Conservation (phyloP, 2,797 vertebrate species). For the Enteromius trimaculatus region DNA sequence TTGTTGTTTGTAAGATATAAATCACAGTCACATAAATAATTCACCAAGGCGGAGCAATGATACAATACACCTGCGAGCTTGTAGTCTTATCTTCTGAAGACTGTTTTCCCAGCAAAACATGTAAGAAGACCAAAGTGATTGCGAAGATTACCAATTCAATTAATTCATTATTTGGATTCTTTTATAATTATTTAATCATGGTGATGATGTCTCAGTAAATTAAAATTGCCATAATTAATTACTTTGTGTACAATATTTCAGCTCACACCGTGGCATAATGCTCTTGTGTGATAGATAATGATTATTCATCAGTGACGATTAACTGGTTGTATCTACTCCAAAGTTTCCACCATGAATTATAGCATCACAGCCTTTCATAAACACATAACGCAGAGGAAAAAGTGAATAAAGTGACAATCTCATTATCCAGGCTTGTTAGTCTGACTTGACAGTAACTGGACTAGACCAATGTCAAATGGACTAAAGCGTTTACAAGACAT, state of each 20-base stretch:
- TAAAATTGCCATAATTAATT: constrained; percentile 44
- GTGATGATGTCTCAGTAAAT: constrained; percentile 28
- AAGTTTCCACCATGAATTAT: neutral
- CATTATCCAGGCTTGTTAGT: neutral
- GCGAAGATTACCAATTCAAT: constrained; percentile 39
- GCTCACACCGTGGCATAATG: constrained; percentile 5
- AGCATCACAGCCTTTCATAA: neutral
- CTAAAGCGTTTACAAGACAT: neutral
- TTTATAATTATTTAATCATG: constrained; percentile 48
- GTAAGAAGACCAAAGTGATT: constrained; percentile 37
- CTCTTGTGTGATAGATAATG: neutral
- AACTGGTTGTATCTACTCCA: constrained; percentile 17
- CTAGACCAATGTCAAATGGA: neutral
- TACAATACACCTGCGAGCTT: constrained; percentile 41
- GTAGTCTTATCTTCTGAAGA: constrained; percentile 44
- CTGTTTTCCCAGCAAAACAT: constrained; percentile 13
- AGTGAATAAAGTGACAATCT: neutral
- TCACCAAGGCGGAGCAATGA: constrained; percentile 41
- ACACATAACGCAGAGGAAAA: neutral
- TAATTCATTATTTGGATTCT: constrained; percentile 34
- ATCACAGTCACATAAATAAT: constrained; percentile 55
- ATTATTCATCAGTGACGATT: constrained; percentile 14
- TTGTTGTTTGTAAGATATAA: constrained; percentile 55
- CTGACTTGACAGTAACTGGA: neutral
- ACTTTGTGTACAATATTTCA: constrained; percentile 22